Percentiles rank a stretch among this genome's conserved stretches.
phyloP scores from a whole-genome alignment of 2,888 invertebrate genomes.

The Ophion slaviceki region DNA sequence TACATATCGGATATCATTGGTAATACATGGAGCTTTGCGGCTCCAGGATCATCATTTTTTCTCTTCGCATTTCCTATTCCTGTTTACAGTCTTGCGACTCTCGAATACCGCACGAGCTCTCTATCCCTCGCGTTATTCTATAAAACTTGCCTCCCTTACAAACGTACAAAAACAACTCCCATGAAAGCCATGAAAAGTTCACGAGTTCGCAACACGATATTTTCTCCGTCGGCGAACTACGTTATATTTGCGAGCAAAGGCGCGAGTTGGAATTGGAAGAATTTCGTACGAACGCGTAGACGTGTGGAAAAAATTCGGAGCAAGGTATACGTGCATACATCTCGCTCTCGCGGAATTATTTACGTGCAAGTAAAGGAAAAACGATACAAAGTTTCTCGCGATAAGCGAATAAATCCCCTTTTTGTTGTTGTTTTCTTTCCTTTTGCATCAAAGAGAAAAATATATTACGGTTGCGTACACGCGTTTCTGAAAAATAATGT shows the following conservation, averaged over 20 bases:
- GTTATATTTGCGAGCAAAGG: conserved; percentile 44
- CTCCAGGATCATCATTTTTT: conserved; percentile 41
- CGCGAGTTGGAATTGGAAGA: conserved; percentile 37
- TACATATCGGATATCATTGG: neutral
- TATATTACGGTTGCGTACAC: no score
- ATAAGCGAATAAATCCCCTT: neutral
- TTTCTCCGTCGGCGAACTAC: conserved; percentile 58
- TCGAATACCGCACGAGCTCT: conserved; percentile 48
- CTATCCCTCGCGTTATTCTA: conserved; percentile 17
- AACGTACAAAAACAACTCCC: conserved; percentile 61
- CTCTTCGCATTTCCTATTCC: conserved; percentile 42
- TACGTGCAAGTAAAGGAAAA: neutral
- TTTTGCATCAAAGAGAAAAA: no score
- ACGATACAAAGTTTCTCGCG: conserved; percentile 29
- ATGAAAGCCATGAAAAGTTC: conserved; percentile 66
- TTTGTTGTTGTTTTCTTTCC: neutral
- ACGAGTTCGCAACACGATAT: conserved; percentile 57
- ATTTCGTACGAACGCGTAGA: conserved; percentile 20
- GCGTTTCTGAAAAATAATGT: no score
- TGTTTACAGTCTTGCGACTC: conserved; percentile 64
- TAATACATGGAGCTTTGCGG: no score
- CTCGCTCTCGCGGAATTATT: conserved; percentile 35
- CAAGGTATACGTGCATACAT: conserved; percentile 23
- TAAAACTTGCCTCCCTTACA: conserved; percentile 25
- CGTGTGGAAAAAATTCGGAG: conserved; percentile 46